These are phyloP conservation scores for Epistrophe eligans DNA, from an alignment of 2,888 invertebrate genomes.

Conservation along the genomic window DNA sequence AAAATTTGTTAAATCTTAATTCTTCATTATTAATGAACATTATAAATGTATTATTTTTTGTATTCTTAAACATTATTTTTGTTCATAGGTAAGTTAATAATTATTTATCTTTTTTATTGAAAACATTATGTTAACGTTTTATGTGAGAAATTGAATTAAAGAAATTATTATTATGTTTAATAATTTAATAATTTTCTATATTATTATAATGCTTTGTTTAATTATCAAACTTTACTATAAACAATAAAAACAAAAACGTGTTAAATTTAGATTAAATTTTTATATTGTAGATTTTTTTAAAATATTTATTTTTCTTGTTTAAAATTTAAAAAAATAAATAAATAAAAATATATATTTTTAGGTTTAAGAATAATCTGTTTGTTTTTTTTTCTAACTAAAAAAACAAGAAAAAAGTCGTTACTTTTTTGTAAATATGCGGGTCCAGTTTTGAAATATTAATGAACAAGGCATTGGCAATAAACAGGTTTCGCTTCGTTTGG, in stretches of 20 bases:
- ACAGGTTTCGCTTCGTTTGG: constrained; percentile 14
- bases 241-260: constrained; percentile 18
- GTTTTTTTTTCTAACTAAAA: constrained; percentile 1
- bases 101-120: not conserved
- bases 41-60: not conserved
- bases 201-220: not conserved
- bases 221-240: not conserved
- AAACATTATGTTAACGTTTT: not conserved
- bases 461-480: too few species aligned
- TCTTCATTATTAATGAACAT: not conserved
- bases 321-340: constrained; percentile 26
- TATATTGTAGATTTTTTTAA: constrained; percentile 28
- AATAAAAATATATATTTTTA: constrained; percentile 45
- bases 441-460: not conserved
- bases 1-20: not conserved
- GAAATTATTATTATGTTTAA: not conserved
- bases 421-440: constrained; percentile 1
- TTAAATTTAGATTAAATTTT: constrained; percentile 56
- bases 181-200: not conserved
- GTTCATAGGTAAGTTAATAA: not conserved
- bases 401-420: not conserved
- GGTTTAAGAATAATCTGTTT: constrained; percentile 29
- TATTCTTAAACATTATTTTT: not conserved
- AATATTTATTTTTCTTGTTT: constrained; percentile 49
- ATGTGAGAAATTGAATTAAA: not conserved